Evolutionary conservation across 2,888 invertebrate species (phyloP), one percentile per base, ranked within the genome.

Genomic region (Ethmia dodecea): DNA sequence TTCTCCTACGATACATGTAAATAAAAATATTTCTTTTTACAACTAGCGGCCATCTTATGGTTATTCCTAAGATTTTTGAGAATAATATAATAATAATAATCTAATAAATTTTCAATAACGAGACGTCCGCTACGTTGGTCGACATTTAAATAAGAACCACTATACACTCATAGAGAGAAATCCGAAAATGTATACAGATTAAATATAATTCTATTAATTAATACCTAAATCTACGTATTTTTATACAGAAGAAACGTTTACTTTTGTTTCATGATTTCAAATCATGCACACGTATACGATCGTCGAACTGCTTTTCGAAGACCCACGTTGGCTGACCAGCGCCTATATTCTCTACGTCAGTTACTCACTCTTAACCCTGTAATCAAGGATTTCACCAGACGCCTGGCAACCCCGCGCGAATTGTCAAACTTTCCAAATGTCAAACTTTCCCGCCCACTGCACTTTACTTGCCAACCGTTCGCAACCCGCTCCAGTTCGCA

Each of bases 81-180:
- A 80, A 77, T 73, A 53, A 51, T 61, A 60, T 60, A 70, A 55
- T 63, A 59, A 60, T 59, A 60, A 74, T 77, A 80, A 81, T 83
- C 84, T 84, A 84, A 81, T 84, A 81, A 81, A 83, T 79, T 84
- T 83, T 79, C 69, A 79, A 73, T 81, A 84, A 84, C 79, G 79
- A 75, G 78, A 83, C 71, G 75, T 81, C 77, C 74, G 73, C 84
- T 84, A 86, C 72, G 81, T 86, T 86, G 86, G 86, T 86, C 86
- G 81, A 86, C 79, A 81, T 84, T 68, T 74, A 80, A 83, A 81
- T 73, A 83, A 81, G 80, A 83, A 78, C 78, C 81, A 79, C 83
- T 84, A 84, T 84, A 84, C 81, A 83, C 77, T 83, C 78, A 83
- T 84, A 84, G 84, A 84, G 84, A 86, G 84, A 83, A 84, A 80